These are phyloP conservation scores for Liodrosophila aerea DNA, from an alignment of 2,888 invertebrate genomes.

Conservation along the genomic window DNA sequence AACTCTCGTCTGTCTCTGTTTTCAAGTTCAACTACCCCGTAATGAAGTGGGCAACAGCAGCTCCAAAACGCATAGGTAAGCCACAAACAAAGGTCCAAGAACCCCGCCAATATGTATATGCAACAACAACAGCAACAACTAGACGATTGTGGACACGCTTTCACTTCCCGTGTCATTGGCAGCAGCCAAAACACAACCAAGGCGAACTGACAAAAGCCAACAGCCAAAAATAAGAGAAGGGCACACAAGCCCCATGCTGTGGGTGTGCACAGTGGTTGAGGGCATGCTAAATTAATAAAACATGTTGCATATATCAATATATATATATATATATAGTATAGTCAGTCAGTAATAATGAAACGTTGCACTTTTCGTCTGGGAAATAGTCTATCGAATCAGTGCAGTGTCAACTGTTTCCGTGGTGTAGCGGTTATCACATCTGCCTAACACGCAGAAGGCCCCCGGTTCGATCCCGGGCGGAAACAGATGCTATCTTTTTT, in stretches of 20 bases:
- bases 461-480: conserved; percentile 83
- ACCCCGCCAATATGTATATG: conserved; percentile 48
- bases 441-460: conserved; percentile 83
- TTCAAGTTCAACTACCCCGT: conserved; percentile 67
- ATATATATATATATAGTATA: no score
- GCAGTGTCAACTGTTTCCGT: conserved; percentile 71
- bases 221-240: no score
- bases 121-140: conserved; percentile 25
- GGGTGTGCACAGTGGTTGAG: conserved; percentile 46
- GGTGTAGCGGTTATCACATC: conserved; percentile 83
- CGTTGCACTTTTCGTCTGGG: no score
- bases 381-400: conserved; percentile 9
- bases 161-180: conserved; percentile 79
- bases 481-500: conserved; percentile 30
- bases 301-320: no score
- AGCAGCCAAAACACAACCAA: conserved; percentile 31
- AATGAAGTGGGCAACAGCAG: conserved; percentile 15
- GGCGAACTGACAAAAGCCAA: no score
- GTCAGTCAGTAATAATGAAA: no score
- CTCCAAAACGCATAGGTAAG: conserved; percentile 46
- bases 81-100: conserved; percentile 68
- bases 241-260: no score
- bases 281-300: not conserved
- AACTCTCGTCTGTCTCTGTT: conserved; percentile 69
- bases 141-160: conserved; percentile 58